Evolutionary conservation across 2,888 invertebrate genomes (phyloP), one percentile per base, ranked within the genome.

Genomic region (Amphipoea oculea): DNA sequence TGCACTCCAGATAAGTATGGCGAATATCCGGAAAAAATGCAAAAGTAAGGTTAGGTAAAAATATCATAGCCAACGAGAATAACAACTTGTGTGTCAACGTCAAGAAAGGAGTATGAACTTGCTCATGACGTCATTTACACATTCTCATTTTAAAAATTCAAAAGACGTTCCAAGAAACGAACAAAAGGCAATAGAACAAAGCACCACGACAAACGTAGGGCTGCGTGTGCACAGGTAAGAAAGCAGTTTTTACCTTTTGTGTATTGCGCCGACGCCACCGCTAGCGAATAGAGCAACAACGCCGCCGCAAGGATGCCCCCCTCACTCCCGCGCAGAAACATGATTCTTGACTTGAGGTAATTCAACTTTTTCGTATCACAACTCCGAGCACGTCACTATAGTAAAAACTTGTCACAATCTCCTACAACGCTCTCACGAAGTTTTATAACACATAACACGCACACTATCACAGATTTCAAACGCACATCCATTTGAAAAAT

Each of bases 401-500:
- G 93, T 92, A 94, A 94, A 93, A 96, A 96, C 96, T 96, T 94
- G 95, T 96, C 95, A 95, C 95, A 92, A 91, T 91, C 93, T 91
- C 89, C 92, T 90, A 92, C 87, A 92, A 93, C 90, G 93, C 94
- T 95, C 94, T 94, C 94, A 94, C 94, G 92, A 90, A 92, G 95
- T 95, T 91, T 94, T 92, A 92, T 92, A 93, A 93, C 96, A 96
- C 95, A 94, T 93, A 95, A 92, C 95, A 96, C 96, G 94, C 94
- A 96, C 96, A 96, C 96, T 95, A 95, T 95, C 96, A 95, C 96
- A 95, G 90, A 93, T 94, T 94, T 94, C 91, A 94, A 96, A 95
- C 95, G 95, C 96, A 96, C 96, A 96, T 96, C 95, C 96, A 97
- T 97, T 96, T 96, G 95, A 96, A 96, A 96, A 96, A 95, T 95